A percentile compares a stretch with the other conserved stretches of the same genome.
Conservation (phyloP, 2,888 invertebrate genomes). For the Torymus tubicola region DNA sequence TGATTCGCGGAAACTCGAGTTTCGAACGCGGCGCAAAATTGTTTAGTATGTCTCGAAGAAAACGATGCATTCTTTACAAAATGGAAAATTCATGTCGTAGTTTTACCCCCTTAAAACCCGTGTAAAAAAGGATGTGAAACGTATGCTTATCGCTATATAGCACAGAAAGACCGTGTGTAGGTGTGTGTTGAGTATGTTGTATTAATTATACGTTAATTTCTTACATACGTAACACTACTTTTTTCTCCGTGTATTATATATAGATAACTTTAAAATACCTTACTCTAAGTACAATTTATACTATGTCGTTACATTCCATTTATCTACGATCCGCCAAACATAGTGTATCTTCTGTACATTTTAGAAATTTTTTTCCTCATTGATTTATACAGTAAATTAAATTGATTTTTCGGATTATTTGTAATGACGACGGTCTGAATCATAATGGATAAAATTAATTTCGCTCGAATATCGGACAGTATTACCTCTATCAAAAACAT, state of each 20-base stretch:
- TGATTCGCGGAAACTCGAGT: no score
- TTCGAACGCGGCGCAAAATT: background rate
- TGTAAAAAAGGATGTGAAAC: conserved; percentile 7
- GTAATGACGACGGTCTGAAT: conserved; percentile 22
- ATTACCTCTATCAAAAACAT: conserved; percentile 42
- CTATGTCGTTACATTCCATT: conserved; percentile 41
- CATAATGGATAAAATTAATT: conserved; percentile 28
- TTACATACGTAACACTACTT: conserved; percentile 10
- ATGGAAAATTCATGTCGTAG: no score
- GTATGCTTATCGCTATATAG: background rate
- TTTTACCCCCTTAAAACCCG: no score
- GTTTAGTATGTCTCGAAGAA: background rate
- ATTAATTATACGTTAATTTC: conserved; percentile 16
- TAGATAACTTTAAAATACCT: conserved; percentile 53
- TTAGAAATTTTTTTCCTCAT: conserved; percentile 40
- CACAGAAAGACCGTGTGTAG: conserved; percentile 22
- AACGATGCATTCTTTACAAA: no score
- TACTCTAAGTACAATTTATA: conserved; percentile 56
- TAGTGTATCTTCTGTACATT: conserved; percentile 53
- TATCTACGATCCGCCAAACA: conserved; percentile 45
- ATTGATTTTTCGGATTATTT: conserved; percentile 20
- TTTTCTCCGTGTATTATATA: conserved; percentile 48
- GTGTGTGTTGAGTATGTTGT: background rate
- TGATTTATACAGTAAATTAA: conserved; percentile 48
- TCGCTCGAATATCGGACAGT: conserved; percentile 44